These are phyloP conservation scores for Oryctes rhinoceros DNA, from an alignment of 1,140 invertebrate species.

Conservation along the genomic window DNA sequence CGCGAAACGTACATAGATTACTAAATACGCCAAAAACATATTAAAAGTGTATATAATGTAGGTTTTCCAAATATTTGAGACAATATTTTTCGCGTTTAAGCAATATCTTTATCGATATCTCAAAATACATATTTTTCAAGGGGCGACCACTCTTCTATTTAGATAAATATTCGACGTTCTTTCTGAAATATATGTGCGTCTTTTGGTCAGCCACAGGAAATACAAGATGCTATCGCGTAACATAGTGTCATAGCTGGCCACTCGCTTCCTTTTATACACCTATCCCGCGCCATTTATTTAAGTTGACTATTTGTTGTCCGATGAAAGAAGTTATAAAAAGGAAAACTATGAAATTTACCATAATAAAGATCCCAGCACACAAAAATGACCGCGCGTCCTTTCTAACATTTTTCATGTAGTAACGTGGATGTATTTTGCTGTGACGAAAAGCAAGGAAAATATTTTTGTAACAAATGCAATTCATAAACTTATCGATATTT, in stretches of 20 bases:
- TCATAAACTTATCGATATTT: too few species aligned
- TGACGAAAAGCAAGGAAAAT: background rate
- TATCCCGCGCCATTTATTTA: conserved; percentile 37
- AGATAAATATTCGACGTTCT: conserved; percentile 53
- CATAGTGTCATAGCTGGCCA: conserved; percentile 55
- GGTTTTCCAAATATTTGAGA: conserved; percentile 28
- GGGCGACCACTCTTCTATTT: conserved; percentile 49
- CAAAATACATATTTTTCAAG: conserved; percentile 52
- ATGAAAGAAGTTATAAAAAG: conserved; percentile 37
- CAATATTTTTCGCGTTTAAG: conserved; percentile 25
- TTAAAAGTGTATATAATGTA: conserved; percentile 9
- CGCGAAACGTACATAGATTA: background rate
- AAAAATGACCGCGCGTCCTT: conserved; percentile 7
- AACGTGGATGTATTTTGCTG: background rate
- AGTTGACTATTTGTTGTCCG: conserved; percentile 39
- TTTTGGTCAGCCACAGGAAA: conserved; percentile 56
- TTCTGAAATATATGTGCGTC: conserved; percentile 52
- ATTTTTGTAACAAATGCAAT: too few species aligned
- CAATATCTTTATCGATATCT: conserved; percentile 45
- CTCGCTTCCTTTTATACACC: conserved; percentile 51
- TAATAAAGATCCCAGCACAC: background rate
- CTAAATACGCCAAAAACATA: background rate
- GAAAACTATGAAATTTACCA: conserved; percentile 37
- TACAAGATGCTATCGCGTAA: conserved; percentile 57
- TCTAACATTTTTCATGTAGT: background rate